Evolutionary conservation across 64 coral and sea anemone species (phyloP), one percentile per base, ranked within the genome.

Genomic region (Orbicella faveolata): DNA sequence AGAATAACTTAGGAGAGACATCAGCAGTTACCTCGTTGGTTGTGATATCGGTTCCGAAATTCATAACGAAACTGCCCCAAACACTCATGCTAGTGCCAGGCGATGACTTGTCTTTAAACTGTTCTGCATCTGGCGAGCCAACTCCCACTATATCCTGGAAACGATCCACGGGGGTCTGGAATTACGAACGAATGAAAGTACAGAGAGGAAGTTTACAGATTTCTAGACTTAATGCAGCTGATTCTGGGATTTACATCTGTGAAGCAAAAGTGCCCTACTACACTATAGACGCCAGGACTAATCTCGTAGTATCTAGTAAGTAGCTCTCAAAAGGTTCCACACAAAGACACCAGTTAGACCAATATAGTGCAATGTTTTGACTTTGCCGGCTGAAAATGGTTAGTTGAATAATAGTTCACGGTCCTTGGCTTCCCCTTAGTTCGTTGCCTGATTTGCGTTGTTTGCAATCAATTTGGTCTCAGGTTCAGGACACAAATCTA

Each of bases 321-420:
- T 59, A 59, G 4, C 55, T 59, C 20, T n/a, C 14, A 14, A 35
- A 69, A 81, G 9, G 57, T 21, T 51, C n/a, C 21, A 20, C 35
- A 81, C 10, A 63, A 16, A 34, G 52, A 11, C 23, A 73, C 35
- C 39, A 18, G 39, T 89, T 88, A 11, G 76, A 19, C 44, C 86
- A 69, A 94, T 34, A 63, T 90, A 19, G 87, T 9, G 1, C 52
- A 44, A 19, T 89, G 89, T 23, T 91, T 73, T 14, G 93, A 84
- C 25, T 37, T 88, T 88, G 20, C 75, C 80, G 7, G 78, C 83
- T 62, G 83, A 76, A 61, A 41, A 80, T 25, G n/a, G n/a, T n/a
- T n/a, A n/a, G n/a, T n/a, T n/a, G n/a, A n/a, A n/a, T n/a, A n/a
- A n/a, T n/a, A n/a, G n/a, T n/a, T n/a, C n/a, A n/a, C n/a, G n/a